These are phyloP conservation scores for Idaea aversata DNA, from an alignment of 2,888 invertebrate species.

Conservation along the genomic window DNA sequence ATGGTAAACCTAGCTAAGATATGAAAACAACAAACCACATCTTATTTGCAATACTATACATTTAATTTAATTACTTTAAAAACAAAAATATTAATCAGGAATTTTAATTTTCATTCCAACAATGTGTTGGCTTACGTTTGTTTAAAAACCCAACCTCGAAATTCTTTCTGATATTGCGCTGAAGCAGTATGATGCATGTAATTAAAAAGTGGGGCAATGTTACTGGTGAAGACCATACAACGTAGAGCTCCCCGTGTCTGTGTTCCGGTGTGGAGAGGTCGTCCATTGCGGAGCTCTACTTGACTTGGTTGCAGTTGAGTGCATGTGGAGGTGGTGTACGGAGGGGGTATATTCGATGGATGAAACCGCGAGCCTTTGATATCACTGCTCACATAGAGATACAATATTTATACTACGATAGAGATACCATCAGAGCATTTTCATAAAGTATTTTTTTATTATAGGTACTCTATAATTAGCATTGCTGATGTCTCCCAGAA, in stretches of 20 bases:
- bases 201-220: constrained; percentile 70
- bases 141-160: constrained; percentile 48
- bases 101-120: constrained; percentile 15
- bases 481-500: too few species aligned
- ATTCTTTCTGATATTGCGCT: constrained; percentile 66
- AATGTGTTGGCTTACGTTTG: constrained; percentile 15
- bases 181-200: constrained; percentile 65
- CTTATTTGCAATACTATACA: neutral
- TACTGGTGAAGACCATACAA: constrained; percentile 35
- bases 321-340: constrained; percentile 27
- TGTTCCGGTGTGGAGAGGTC: neutral
- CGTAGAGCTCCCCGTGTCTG: constrained; percentile 26
- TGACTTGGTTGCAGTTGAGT: constrained; percentile 24
- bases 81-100: constrained; percentile 6
- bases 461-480: too few species aligned
- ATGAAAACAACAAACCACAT: neutral
- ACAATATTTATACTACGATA: neutral
- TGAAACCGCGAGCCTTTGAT: constrained; percentile 61
- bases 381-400: constrained; percentile 31
- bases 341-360: constrained; percentile 34
- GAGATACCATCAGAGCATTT: neutral
- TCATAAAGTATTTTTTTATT: neutral
- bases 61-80: neutral
- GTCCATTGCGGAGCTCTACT: constrained; percentile 17
- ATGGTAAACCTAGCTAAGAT: neutral